Evolutionary conservation across 2,888 invertebrate species (phyloP), one percentile per base, ranked within the genome.

Genomic region (Sinotaia quadrata): DNA sequence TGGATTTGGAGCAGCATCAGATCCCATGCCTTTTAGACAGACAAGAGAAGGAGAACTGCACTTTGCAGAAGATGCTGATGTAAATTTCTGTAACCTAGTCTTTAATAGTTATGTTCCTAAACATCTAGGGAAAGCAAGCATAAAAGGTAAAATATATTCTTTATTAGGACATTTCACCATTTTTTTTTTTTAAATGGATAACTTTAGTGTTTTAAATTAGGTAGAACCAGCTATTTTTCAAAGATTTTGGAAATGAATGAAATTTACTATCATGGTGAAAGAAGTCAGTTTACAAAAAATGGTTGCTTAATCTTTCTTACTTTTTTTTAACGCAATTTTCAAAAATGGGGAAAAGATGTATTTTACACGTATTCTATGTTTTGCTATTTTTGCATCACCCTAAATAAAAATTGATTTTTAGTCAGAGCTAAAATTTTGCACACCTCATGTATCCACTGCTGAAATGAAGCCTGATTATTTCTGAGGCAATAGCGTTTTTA

Each of bases 31-130:
- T n/a, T 87, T 86, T 63, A 74, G 80, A 41, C 82, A 83, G 31
- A 78, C 82, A 15, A 81, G 79, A 68, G 87, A 87, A 60, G 83
- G 79, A 54, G 87, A 87, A 29, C 75, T 87, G 27, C 83, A 81
- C 69, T 87, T 84, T 69, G 72, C 80, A 0, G 86, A 87, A 59
- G 87, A 87, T 59, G 67, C 73, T 49, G 87, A 87, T 21, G 70
- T 84, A 1, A 84, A 81, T 63, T 75, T 88, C 10, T 75, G 78
- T 21, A 76, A 79, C 44, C 71, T 82, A 61, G 85, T 84, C 24
- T 77, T 79, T 27, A 80, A 77, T 60, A 75, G 68, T 31, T 80
- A 79, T 62, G 69, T 80, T 47, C 83, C 84, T 15, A 82, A 82
- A 63, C 76, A 80, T 44, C 78, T 80, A 21, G 86, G 85, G 21